Percentiles rank a stretch among this genome's conserved stretches.
These are phyloP conservation scores for Pogonocherus hispidulus DNA, from an alignment of 2,888 invertebrate genomes.

Conservation along the genomic window DNA sequence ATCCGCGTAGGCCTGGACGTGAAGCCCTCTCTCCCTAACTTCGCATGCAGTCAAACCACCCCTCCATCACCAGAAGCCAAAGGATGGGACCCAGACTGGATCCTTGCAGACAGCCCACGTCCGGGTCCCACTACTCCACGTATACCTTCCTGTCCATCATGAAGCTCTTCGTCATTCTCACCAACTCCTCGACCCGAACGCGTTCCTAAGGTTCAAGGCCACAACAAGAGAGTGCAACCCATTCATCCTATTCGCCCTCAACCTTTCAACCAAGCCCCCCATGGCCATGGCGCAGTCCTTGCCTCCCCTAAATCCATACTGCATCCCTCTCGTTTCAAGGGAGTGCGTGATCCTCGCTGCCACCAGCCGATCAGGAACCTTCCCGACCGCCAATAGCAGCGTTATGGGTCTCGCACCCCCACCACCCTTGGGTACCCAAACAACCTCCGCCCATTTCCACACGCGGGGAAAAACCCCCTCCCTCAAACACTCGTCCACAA, in stretches of 20 bases:
- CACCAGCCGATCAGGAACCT: not conserved
- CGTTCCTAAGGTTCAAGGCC: not conserved
- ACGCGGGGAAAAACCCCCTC: not conserved
- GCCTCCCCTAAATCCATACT: not conserved
- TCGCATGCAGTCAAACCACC: conserved; percentile 44
- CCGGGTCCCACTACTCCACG: not conserved
- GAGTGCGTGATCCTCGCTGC: not conserved
- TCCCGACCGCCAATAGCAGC: not conserved
- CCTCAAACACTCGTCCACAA: conserved; percentile 12
- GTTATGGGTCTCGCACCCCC: not conserved
- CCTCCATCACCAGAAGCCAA: conserved; percentile 50
- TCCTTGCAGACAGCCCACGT: conserved; percentile 10
- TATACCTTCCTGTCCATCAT: not conserved
- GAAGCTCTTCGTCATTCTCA: not conserved
- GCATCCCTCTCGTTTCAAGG: not conserved
- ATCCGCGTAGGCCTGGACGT: conserved; percentile 38
- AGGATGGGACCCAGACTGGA: conserved; percentile 49
- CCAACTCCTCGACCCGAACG: conserved; percentile 8
- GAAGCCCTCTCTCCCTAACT: conserved; percentile 7
- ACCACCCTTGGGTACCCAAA: not conserved
- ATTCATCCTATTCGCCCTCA: not conserved
- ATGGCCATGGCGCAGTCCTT: not conserved
- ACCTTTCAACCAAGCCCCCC: too few relatives aligned
- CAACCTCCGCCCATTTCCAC: not conserved
- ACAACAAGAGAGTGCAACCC: conserved; percentile 1